Evolutionary conservation across 2,797 vertebrate genomes (phyloP), one percentile per base, ranked within the genome.

Genomic region (Phataginus tricuspis): DNA sequence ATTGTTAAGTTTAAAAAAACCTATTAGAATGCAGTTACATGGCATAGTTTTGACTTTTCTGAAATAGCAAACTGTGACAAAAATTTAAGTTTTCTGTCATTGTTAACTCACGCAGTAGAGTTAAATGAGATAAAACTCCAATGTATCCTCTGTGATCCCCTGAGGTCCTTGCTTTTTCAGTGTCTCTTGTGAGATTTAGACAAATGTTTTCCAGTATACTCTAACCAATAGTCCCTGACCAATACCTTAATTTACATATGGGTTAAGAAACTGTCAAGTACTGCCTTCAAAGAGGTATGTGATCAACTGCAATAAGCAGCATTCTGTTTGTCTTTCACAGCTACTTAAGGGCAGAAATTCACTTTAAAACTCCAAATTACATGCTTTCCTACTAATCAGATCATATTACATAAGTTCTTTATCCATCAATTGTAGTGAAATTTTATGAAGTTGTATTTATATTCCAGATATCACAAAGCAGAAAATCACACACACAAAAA

Each of bases 291-390:
- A 95, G 49, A 89, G 11, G 13, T 63, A 51, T 57, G 75, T 72
- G 80, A 39, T n/a, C 69, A 94, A 15, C 53, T 74, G 37, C 23
- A 80, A 72, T 64, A 5, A 93, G 27, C 71, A 82, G 37, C 34
- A 23, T 78, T 18, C 68, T 88, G 29, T 55, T 95, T 86, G 49
- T 93, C 42, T 79, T 71, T 85, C 74, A 45, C 55, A 72, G 66
- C 34, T 79, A 39, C 23, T 1, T 34, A 72, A 59, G 19, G 37
- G 61, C 37, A 71, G 39, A 94, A 29, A 93, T 4, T 57, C 64
- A 74, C 64, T 75, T 72, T 59, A 96, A 86, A 84, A 61, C 57
- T 91, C 15, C 49, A 39, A 96, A 94, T 66, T 37, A 42, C 25
- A 78, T 66, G 49, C 5, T 49, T 51, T 80, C 39, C 59, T 92